Evolutionary conservation across 1,140 invertebrate species (phyloP), one percentile per base, ranked within the genome.

Genomic region (Brachionus asplanchnoidis): DNA sequence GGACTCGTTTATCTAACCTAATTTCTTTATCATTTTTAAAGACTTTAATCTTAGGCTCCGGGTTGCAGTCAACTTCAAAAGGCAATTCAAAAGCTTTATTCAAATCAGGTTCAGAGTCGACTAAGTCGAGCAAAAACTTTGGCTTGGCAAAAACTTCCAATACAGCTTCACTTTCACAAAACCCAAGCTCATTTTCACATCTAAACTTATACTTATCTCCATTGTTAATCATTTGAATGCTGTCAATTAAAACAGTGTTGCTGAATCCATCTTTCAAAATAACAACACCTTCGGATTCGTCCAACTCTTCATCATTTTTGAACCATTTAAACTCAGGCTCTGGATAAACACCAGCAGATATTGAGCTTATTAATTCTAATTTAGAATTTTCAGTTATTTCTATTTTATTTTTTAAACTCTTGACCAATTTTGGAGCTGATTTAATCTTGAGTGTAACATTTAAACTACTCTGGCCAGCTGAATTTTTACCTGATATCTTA

Each of bases 331-430:
- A 66, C 23, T 56, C 60, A 36, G 84, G 68, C 12, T 44, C 23
- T 23, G 82, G 82, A 70, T 84, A 84, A 70, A 68, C 68, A 73
- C 66, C 82, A 84, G 82, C 36, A 32, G 60, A 36, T 32, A 73
- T 53, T 84, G 60, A 84, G 12, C 0, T 11, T 17, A 42, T 0
- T 65, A 68, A 42, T 20, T 82, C 79, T n/a, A 82, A 68, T 46
- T 68, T 82, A 3, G 79, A 60, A 65, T 65, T 40, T 36, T 82
- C 79, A 17, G 14, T 26, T 14, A 60, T 11, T 68, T 82, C 79
- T 4, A 44, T 36, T 65, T 82, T 82, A 26, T 40, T 65, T 44
- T 82, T 82, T 11, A 82, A 36, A 68, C 50, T 68, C 32, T 68
- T 60, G 11, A 68, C 53, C n/a, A 82, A 65, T 26, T 60, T 65